A percentile compares a stretch with the other conserved stretches of the same genome.
Conservation (phyloP, 2,113 vertebrate genomes). For the Dasyprocta punctata region DNA sequence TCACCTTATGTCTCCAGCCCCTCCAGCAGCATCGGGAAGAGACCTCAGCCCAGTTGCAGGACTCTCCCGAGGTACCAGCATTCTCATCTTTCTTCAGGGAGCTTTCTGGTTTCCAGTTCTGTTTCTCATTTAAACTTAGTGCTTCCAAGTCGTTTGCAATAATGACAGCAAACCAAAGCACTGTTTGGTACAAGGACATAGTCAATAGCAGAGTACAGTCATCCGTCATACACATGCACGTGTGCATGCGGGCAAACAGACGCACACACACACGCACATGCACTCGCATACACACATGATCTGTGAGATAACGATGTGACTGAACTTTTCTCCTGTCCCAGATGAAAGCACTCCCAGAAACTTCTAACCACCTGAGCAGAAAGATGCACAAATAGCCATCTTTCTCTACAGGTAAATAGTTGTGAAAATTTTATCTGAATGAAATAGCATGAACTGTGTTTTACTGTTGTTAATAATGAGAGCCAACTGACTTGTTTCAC, state of each 20-base stretch:
- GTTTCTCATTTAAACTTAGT: background rate
- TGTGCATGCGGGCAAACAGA: too few relatives aligned
- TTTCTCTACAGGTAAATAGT: background rate
- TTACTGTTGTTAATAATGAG: background rate
- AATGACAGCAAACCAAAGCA: background rate
- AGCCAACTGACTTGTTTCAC: background rate
- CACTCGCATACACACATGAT: background rate
- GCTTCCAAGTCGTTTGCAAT: background rate
- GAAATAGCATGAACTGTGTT: background rate
- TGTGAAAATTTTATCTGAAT: background rate
- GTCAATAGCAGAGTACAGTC: too few relatives aligned
- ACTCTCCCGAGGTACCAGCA: background rate
- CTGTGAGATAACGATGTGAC: background rate
- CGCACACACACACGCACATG: background rate
- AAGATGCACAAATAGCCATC: background rate
- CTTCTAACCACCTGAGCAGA: background rate
- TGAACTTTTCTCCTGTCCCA: background rate
- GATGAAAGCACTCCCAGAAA: background rate
- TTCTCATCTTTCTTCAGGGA: background rate
- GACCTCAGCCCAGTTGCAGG: background rate
- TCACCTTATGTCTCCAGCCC: background rate
- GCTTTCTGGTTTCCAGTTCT: background rate
- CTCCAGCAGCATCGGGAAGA: rapidly evolving
- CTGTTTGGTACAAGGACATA: background rate
- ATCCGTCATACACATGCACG: background rate